Percentiles rank a stretch among this genome's conserved stretches.
These are phyloP conservation scores for Artemia sp. DNA, from an alignment of 2,888 invertebrate genomes.

Conservation along the genomic window DNA sequence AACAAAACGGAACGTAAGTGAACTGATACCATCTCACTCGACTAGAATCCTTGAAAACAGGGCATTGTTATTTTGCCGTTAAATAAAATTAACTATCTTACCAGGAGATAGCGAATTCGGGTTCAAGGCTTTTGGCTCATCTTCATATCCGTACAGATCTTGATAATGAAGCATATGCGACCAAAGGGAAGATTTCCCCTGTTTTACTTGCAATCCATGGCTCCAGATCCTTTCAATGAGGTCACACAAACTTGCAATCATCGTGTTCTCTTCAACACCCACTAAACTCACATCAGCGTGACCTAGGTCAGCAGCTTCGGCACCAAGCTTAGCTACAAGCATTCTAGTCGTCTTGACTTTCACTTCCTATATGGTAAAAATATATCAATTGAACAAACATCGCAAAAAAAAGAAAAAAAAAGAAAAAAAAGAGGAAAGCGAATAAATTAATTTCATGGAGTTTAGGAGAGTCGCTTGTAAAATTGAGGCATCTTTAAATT, in stretches of 20 bases:
- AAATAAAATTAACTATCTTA: constrained; percentile 30
- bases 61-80: too few species aligned
- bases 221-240: constrained; percentile 92
- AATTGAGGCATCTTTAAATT: too few species aligned
- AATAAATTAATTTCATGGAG: too few species aligned
- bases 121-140: constrained; percentile 40
- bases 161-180: constrained; percentile 78
- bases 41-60: too few species aligned
- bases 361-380: constrained; percentile 46
- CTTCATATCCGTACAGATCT: constrained; percentile 53
- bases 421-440: too few species aligned
- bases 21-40: too few species aligned
- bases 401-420: constrained; percentile 25
- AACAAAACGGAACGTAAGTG: too few species aligned
- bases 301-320: constrained; percentile 84
- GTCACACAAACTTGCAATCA: constrained; percentile 95
- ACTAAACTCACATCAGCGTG: constrained; percentile 55
- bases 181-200: constrained; percentile 94
- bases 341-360: constrained; percentile 92
- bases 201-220: constrained; percentile 80
- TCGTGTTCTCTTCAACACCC: constrained; percentile 84
- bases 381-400: constrained; percentile 17
- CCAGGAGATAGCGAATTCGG: constrained; percentile 46
- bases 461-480: too few species aligned
- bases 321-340: constrained; percentile 97